These are phyloP conservation scores for Sceliomorpha sp. DNA, from an alignment of 2,888 invertebrate genomes.

Conservation along the genomic window DNA sequence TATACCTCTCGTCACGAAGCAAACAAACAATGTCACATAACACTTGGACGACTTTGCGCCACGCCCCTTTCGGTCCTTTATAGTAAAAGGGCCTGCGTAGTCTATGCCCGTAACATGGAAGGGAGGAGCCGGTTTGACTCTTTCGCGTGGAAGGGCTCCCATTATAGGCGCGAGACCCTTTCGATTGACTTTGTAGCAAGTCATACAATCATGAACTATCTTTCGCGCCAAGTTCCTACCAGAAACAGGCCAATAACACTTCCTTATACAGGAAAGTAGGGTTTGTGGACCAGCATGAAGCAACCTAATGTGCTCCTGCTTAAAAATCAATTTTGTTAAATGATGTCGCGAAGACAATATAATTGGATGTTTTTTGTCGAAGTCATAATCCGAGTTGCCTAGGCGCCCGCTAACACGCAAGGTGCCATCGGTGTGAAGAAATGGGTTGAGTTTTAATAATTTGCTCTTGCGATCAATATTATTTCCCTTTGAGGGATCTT, in stretches of 20 bases:
- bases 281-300: conserved; percentile 52
- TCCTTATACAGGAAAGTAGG: conserved; percentile 44
- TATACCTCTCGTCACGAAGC: conserved; percentile 58
- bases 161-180: conserved; percentile 37
- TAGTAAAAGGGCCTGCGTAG: conserved; percentile 56
- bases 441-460: neutral
- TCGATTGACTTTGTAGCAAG: conserved; percentile 42
- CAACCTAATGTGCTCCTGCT: conserved; percentile 28
- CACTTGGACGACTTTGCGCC: conserved; percentile 46
- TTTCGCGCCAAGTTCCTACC: conserved; percentile 39
- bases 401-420: conserved; percentile 1
- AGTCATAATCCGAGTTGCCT: conserved; percentile 2
- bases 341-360: too few relatives aligned
- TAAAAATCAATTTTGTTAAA: conserved; percentile 9
- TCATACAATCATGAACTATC: conserved; percentile 49
- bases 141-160: conserved; percentile 58
- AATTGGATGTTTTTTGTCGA: conserved; percentile 5
- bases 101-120: conserved; percentile 55
- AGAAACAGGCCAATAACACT: conserved; percentile 55
- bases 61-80: conserved; percentile 37
- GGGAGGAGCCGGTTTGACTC: conserved; percentile 39
- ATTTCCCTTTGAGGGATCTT: too few relatives aligned
- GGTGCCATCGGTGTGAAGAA: neutral
- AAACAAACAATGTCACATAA: conserved; percentile 56
- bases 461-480: neutral